A percentile compares a stretch with the other conserved stretches of the same genome.
phyloP scores from a whole-genome alignment of 2,113 vertebrate species.

The Opisthocomus hoazin region DNA sequence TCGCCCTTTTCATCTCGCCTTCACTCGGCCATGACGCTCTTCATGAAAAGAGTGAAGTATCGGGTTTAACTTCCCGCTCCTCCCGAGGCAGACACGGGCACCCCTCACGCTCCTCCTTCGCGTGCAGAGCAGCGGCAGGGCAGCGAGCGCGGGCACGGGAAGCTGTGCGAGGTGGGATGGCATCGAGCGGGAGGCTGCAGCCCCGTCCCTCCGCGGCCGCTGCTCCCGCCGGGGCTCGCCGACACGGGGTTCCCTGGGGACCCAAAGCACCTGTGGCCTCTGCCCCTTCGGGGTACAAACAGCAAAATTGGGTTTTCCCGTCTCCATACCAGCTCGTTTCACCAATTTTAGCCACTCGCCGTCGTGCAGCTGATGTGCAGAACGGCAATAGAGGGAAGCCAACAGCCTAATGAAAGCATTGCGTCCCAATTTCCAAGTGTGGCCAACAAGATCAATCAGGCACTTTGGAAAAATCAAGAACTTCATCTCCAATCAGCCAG shows the following conservation, averaged over 20 bases:
- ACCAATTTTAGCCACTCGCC: not conserved
- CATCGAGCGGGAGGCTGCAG: not conserved
- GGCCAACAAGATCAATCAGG: slow-evolving; percentile 48
- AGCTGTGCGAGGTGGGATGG: accelerated
- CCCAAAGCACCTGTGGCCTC: accelerated
- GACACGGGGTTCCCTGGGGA: not conserved
- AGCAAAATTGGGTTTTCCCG: not conserved
- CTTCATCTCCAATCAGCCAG: slow-evolving; percentile 61
- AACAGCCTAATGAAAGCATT: not conserved
- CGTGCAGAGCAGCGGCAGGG: not conserved
- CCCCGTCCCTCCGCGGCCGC: accelerated
- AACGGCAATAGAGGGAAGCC: not conserved
- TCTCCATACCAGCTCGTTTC: not conserved
- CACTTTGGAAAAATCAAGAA: slow-evolving; percentile 46
- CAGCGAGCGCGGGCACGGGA: not conserved
- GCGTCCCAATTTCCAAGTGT: slow-evolving; percentile 45
- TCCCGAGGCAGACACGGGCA: accelerated
- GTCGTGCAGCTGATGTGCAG: not conserved
- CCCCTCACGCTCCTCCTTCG: accelerated
- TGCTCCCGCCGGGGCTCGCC: not conserved
- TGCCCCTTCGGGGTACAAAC: accelerated
- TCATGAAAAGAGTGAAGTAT: not conserved
- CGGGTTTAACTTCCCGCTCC: not conserved
- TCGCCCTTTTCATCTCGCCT: not conserved
- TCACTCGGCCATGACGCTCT: not conserved